Evolutionary conservation across 2,797 vertebrate genomes (phyloP).

Genomic region (Semaprochilodus insignis): DNA sequence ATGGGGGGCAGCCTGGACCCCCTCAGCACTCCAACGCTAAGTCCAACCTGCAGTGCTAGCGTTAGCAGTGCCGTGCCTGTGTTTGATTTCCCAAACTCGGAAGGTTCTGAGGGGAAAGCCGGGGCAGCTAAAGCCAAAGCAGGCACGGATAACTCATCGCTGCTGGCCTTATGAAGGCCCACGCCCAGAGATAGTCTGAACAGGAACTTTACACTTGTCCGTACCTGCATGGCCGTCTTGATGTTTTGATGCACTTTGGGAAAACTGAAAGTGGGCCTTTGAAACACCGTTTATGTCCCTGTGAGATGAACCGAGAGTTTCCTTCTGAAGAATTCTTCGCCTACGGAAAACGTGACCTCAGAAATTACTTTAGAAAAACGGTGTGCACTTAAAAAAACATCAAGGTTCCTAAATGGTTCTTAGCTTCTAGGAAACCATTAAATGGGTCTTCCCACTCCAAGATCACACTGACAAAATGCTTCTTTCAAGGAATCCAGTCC

Average conservation of each 20-base stretch:
- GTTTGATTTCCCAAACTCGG: slow-evolving; percentile 90
- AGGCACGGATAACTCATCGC: slow-evolving; percentile 76
- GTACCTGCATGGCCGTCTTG: slow-evolving; percentile 32
- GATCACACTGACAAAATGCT: no score
- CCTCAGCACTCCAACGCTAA: slow-evolving; percentile 87
- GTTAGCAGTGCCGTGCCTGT: slow-evolving; percentile 83
- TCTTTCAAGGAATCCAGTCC: no score
- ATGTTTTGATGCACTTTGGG: slow-evolving; percentile 39
- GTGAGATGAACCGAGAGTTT: slow-evolving; percentile 2
- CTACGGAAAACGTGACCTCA: no score
- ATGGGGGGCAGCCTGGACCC: slow-evolving; percentile 88
- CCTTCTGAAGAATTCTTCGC: neutral
- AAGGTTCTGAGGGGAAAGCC: slow-evolving; percentile 84
- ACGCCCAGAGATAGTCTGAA: neutral
- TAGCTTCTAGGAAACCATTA: neutral
- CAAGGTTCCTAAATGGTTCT: neutral
- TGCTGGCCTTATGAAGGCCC: slow-evolving; percentile 87
- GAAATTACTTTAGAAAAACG: no score
- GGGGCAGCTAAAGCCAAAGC: slow-evolving; percentile 39
- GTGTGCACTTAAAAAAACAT: neutral
- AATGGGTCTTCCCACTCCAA: no score
- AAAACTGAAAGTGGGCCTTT: slow-evolving; percentile 15
- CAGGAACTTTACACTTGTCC: neutral
- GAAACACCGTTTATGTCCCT: slow-evolving; percentile 21
- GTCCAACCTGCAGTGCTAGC: slow-evolving; percentile 87